Base-by-base conservation (phyloP, 2,797 vertebrate species). In the Phrynocephalus forsythii region DNA sequence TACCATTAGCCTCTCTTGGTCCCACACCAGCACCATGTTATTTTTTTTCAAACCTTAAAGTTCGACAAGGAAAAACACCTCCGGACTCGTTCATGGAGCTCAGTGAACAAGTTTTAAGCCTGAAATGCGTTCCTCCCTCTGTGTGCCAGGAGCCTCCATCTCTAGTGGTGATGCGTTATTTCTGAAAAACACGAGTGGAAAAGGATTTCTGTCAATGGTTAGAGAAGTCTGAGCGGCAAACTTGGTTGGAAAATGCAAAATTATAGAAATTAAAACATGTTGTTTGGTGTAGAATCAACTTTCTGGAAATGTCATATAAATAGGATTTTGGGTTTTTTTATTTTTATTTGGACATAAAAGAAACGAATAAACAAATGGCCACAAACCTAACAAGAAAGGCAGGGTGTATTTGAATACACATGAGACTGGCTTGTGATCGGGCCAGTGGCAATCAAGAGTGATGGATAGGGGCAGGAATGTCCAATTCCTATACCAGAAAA, bases 21-120 rank as follows among this genome's bases (percentile, higher is more conserved):
- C 94, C 96, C 90, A 92, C 88, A 92, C 87, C 96, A 95, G 97
- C 97, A 97, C 96, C 98, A 96, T 97, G 94, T 96, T 97, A 98
- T 94, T 96, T 96, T 44, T 44, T 33, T 96, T 92, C 85, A 91
- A 94, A 92, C 92, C 90, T 93, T 94, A 93, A 96, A 92, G 91
- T 96, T 95, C 94, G 96, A 97, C 93, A 96, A 94, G 95, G 97
- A 96, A 95, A 95, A 93, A 94, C 94, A 95, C 94, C 94, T 92
- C 96, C 90, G 90, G 91, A 96, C 95, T 90, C 94, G 94, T 96
- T 96, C 91, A 92, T 93, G 93, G 94, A 93, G 94, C 94, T 94
- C 38, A 83, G 4, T 77, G 83, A 87, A 73, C 52, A 75, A 84
- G 72, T 92, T 91, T 91, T 85, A 93, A 93, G 88, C 79, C 83